phyloP scores from a whole-genome alignment of 2,113 vertebrate genomes.

The Saguinus imperator region DNA sequence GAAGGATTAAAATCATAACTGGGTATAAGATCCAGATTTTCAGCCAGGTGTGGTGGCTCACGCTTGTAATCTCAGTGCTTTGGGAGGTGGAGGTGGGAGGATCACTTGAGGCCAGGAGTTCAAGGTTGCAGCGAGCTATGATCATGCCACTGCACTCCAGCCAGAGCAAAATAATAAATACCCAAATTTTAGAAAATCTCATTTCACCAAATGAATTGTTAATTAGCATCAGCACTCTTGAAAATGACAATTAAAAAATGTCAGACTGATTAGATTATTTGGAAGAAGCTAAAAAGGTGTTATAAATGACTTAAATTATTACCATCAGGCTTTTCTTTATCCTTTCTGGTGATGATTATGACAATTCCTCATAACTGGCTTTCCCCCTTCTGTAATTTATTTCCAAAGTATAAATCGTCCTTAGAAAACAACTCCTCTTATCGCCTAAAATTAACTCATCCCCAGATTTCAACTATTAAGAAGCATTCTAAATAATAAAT shows the following conservation, averaged over 20 bases:
- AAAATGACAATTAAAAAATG: not conserved
- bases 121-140: too few species aligned
- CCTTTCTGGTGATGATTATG: not conserved
- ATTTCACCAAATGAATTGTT: conserved; percentile 12
- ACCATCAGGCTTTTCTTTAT: not conserved
- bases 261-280: conserved; percentile 31
- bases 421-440: conserved; percentile 5
- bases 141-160: too few species aligned
- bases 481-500: conserved; percentile 11
- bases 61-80: too few species aligned
- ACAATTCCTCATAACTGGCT: not conserved
- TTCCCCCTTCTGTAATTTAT: not conserved
- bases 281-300: not conserved
- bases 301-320: conserved; percentile 25
- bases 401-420: conserved; percentile 3
- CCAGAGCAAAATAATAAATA: too few species aligned
- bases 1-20: not conserved
- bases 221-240: conserved; percentile 16
- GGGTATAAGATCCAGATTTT: not conserved
- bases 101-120: too few species aligned
- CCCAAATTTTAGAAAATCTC: not conserved
- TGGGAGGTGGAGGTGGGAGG: too few species aligned
- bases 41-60: too few species aligned
- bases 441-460: conserved; percentile 19
- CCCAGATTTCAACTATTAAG: conserved; percentile 18